Evolutionary conservation across 2,888 invertebrate genomes (phyloP).

Genomic region (Cylloceria caligata): DNA sequence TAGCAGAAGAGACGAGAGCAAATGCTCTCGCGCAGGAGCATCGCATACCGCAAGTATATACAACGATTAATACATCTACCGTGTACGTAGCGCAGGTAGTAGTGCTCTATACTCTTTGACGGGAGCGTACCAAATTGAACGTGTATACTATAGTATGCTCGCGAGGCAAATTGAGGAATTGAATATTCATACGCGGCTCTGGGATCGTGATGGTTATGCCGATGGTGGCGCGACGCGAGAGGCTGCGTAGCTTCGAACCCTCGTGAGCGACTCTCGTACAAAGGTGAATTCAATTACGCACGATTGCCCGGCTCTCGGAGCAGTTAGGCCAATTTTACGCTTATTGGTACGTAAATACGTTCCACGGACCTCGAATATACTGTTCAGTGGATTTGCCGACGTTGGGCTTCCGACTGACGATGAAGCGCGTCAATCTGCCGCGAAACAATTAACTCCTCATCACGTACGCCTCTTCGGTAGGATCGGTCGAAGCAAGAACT

Average conservation of each 20-base stretch:
- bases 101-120: slow-evolving; percentile 59
- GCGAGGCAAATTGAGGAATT: slow-evolving; percentile 79
- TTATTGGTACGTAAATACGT: slow-evolving; percentile 83
- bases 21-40: slow-evolving; percentile 10
- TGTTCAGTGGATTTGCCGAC: slow-evolving; percentile 22
- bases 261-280: slow-evolving; percentile 71
- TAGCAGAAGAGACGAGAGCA: slow-evolving; percentile 15
- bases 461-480: slow-evolving; percentile 28
- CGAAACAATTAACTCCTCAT: slow-evolving; percentile 50
- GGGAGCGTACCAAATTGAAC: slow-evolving; percentile 77
- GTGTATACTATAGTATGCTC: slow-evolving; percentile 70
- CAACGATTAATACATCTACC: slow-evolving; percentile 12
- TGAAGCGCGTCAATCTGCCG: slow-evolving; percentile 54
- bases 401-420: slow-evolving; percentile 62
- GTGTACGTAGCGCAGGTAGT: slow-evolving; percentile 18
- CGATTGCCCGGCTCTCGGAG: slow-evolving; percentile 79
- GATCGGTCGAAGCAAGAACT: slow-evolving; percentile 12
- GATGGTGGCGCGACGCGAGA: slow-evolving; percentile 3
- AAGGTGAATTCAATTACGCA: slow-evolving; percentile 83
- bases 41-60: neutral
- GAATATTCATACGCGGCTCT: slow-evolving; percentile 81
- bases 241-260: slow-evolving; percentile 36
- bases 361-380: slow-evolving; percentile 61
- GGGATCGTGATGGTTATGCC: slow-evolving; percentile 39
- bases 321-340: slow-evolving; percentile 83